Evolutionary conservation across 1,140 invertebrate species (phyloP).

Genomic region (Cotesia typhae): DNA sequence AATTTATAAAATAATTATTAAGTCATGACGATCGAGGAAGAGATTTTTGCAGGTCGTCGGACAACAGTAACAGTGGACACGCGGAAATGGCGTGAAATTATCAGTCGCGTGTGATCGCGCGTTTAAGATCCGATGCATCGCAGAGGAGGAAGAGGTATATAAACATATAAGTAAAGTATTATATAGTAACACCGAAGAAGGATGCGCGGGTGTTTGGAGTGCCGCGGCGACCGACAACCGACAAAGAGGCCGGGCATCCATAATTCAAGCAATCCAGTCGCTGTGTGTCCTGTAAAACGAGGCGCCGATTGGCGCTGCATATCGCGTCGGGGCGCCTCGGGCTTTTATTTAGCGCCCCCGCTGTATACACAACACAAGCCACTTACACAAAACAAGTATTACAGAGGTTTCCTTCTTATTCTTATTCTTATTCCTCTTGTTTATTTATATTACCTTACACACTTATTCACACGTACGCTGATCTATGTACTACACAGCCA

Average conservation of each 20-base stretch:
- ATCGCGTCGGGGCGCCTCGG: neutral
- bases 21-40: too few relatives aligned
- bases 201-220: slow-evolving; percentile 23
- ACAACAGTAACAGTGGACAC: neutral
- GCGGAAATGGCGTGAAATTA: slow-evolving; percentile 42
- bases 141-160: slow-evolving; percentile 3
- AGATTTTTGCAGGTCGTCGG: too few relatives aligned
- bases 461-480: too few relatives aligned
- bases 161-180: neutral
- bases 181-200: slow-evolving; percentile 5
- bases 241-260: slow-evolving; percentile 52
- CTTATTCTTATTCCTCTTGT: too few relatives aligned
- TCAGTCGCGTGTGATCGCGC: slow-evolving; percentile 52
- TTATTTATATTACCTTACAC: too few relatives aligned
- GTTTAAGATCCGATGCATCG: slow-evolving; percentile 15
- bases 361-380: neutral
- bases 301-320: slow-evolving; percentile 34
- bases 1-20: too few relatives aligned
- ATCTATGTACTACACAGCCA: too few relatives aligned
- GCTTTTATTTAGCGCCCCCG: slow-evolving; percentile 22
- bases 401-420: neutral
- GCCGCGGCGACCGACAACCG: slow-evolving; percentile 45
- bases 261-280: slow-evolving; percentile 56
- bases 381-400: slow-evolving; percentile 3
- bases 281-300: slow-evolving; percentile 40